These are phyloP conservation scores for Gastracanthus pulcherrimus DNA, from an alignment of 2,888 invertebrate species.

Conservation along the genomic window DNA sequence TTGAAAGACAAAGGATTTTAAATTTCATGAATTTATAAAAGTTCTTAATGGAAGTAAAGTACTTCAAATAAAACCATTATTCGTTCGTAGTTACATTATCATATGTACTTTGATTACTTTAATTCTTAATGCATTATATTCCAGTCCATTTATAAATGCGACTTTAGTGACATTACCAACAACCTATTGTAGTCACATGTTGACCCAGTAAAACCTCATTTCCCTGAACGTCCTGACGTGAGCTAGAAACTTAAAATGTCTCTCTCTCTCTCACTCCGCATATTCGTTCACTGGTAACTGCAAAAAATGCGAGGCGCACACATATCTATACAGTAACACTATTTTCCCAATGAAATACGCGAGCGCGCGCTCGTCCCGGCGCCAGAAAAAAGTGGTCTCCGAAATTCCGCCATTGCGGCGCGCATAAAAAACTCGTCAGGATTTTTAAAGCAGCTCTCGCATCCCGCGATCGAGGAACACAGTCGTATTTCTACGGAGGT, in stretches of 20 bases:
- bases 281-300: conserved; percentile 18
- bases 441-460: background rate
- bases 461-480: background rate
- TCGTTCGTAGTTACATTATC: no score
- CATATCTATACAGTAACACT: background rate
- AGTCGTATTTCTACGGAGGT: background rate
- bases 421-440: conserved; percentile 14
- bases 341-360: conserved; percentile 23
- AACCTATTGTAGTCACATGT: conserved; percentile 29
- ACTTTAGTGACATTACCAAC: conserved; percentile 2
- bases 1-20: no score
- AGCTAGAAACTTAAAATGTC: conserved; percentile 38
- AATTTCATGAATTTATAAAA: no score
- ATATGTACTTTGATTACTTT: no score
- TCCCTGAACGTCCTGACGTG: conserved; percentile 10
- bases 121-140: background rate
- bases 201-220: conserved; percentile 41
- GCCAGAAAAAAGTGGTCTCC: background rate
- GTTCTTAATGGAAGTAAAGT: no score
- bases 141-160: background rate
- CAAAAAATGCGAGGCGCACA: conserved; percentile 1
- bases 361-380: background rate
- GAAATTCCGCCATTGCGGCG: background rate
- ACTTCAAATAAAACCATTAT: no score
- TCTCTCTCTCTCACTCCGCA: background rate